Percentiles rank a stretch among this genome's conserved stretches.
Conservation (phyloP, 64 coral and sea anemone species). For the Montipora cactus region DNA sequence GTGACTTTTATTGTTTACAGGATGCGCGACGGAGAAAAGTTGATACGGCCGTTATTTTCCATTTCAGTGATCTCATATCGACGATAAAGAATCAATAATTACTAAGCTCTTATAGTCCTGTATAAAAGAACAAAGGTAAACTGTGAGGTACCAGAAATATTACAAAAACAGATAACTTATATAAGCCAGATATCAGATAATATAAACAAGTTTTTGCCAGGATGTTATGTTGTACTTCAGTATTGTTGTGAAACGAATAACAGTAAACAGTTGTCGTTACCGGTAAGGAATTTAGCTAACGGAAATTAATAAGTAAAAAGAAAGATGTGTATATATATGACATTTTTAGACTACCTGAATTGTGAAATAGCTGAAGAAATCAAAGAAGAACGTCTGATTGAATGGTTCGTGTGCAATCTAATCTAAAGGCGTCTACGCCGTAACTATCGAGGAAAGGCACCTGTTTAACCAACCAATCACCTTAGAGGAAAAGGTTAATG, state of each 20-base stretch:
- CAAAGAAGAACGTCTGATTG: not conserved
- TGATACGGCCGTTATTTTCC: not conserved
- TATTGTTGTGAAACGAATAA: too few species aligned
- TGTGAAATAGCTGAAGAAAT: not conserved
- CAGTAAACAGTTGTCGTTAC: too few species aligned
- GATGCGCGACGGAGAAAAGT: not conserved
- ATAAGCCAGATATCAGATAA: too few species aligned
- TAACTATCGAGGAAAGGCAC: not conserved
- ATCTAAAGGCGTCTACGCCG: not conserved
- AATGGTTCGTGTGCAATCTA: not conserved
- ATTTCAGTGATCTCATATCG: not conserved
- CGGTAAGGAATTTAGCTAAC: too few species aligned
- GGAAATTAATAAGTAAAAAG: too few species aligned
- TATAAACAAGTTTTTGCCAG: too few species aligned
- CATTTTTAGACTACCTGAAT: not conserved
- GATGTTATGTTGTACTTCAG: too few species aligned
- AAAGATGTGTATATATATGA: not conserved
- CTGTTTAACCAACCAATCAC: conserved; percentile 9
- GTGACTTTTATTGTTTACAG: not conserved
- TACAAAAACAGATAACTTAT: too few species aligned
- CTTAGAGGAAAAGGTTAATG: not conserved
- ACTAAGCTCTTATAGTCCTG: not conserved
- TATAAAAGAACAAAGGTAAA: not conserved
- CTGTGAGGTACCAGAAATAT: not conserved
- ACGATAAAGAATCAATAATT: not conserved